A percentile compares a stretch with the other conserved stretches of the same genome.
phyloP scores from a whole-genome alignment of 2,113 vertebrate genomes.

The Cyprinodon brontotheroides region DNA sequence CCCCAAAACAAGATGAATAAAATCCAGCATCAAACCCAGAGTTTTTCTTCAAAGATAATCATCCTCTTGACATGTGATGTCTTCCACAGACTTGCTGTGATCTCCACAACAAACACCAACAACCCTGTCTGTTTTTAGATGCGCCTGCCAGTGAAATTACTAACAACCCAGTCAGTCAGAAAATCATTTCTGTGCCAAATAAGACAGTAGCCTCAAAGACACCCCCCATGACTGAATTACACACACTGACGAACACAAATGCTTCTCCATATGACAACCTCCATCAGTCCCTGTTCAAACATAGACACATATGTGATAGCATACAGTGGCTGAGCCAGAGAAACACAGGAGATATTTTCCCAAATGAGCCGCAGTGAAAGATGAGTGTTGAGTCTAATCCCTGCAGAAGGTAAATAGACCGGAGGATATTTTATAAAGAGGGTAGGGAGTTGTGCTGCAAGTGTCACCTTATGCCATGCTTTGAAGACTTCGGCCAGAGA shows the following conservation, averaged over 20 bases:
- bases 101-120: slow-evolving; percentile 31
- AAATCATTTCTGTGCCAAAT: slow-evolving; percentile 39
- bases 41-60: slow-evolving; percentile 26
- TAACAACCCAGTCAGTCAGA: slow-evolving; percentile 30
- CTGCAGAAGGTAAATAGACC: slow-evolving; percentile 65
- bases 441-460: slow-evolving; percentile 41
- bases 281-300: slow-evolving; percentile 1
- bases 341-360: slow-evolving; percentile 59
- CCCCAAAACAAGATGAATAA: slow-evolving; percentile 4
- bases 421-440: slow-evolving; percentile 52
- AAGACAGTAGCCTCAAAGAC: slow-evolving; percentile 44
- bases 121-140: slow-evolving; percentile 23
- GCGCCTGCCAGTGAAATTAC: slow-evolving; percentile 49
- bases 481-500: slow-evolving; percentile 58
- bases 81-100: slow-evolving; percentile 19
- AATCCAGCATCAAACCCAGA: slow-evolving; percentile 6
- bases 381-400: slow-evolving; percentile 66
- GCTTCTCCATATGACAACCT: slow-evolving; percentile 41
- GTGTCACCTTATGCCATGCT: slow-evolving; percentile 57
- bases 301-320: slow-evolving; percentile 10
- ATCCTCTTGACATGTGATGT: slow-evolving; percentile 5
- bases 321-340: slow-evolving; percentile 25
- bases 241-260: slow-evolving; percentile 46
- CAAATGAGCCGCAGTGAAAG: slow-evolving; percentile 57
- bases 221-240: slow-evolving; percentile 30